phyloP scores from a whole-genome alignment of 2,888 invertebrate genomes.

The Argyra leucocephala region DNA sequence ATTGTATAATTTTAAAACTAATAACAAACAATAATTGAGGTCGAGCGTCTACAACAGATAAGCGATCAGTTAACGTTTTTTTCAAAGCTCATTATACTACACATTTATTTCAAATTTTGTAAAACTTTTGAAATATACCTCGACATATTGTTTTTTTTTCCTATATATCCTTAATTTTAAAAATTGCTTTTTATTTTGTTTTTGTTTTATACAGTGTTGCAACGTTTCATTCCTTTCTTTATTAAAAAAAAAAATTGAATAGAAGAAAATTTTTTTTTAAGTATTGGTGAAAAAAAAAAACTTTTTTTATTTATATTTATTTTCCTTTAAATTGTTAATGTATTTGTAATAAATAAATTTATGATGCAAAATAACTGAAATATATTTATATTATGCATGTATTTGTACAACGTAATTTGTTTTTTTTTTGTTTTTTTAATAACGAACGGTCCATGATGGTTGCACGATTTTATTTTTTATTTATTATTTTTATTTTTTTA shows the following conservation, averaged over 20 bases:
- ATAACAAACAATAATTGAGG: no score
- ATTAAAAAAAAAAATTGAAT: neutral
- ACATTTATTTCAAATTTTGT: no score
- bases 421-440: no score
- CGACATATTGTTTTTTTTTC: no score
- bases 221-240: neutral
- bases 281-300: neutral
- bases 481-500: no score
- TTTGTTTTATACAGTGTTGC: neutral
- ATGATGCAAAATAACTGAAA: slow-evolving; percentile 1
- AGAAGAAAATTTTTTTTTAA: neutral
- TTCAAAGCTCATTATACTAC: no score
- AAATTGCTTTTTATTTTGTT: neutral
- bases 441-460: slow-evolving; percentile 2
- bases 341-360: neutral
- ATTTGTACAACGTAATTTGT: no score
- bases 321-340: neutral
- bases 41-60: no score
- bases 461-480: neutral
- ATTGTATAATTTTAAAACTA: no score
- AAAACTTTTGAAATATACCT: no score
- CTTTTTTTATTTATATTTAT: neutral
- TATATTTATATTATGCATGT: no score
- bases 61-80: no score
- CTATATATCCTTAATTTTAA: slow-evolving; percentile 6